A percentile compares a stretch with the other conserved stretches of the same genome.
These are phyloP conservation scores for Meriones unguiculatus DNA, from an alignment of 2,113 vertebrate genomes.

Conservation along the genomic window DNA sequence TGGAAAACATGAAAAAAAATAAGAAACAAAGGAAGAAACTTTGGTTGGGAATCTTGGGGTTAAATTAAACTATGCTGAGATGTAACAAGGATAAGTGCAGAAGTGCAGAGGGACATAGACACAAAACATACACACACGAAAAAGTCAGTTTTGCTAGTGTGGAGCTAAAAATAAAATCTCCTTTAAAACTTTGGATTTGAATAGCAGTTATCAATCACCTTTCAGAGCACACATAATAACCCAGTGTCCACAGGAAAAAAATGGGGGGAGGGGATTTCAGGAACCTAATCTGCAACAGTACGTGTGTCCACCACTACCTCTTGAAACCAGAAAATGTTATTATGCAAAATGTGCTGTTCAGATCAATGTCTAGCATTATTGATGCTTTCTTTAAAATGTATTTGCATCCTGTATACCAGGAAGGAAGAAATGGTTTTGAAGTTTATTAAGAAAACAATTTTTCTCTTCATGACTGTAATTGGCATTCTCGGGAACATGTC, in stretches of 20 bases:
- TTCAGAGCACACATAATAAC: neutral
- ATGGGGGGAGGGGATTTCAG: neutral
- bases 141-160: neutral
- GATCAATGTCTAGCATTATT: neutral
- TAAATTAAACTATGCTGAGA: neutral
- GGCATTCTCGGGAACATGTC: neutral
- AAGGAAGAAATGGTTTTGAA: neutral
- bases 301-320: accelerated
- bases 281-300: neutral
- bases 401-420: neutral
- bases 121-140: neutral
- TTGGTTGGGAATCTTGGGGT: neutral
- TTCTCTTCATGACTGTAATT: neutral
- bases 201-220: neutral
- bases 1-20: neutral
- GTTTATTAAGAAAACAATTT: neutral
- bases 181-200: neutral
- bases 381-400: neutral
- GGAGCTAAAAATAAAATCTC: neutral
- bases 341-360: neutral
- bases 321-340: neutral
- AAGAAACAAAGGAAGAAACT: neutral
- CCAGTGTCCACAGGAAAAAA: neutral
- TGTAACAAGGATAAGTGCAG: accelerated
- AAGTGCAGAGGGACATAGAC: neutral